phyloP scores from a whole-genome alignment of 2,113 vertebrate species.

The Nyctereutes procyonoides region DNA sequence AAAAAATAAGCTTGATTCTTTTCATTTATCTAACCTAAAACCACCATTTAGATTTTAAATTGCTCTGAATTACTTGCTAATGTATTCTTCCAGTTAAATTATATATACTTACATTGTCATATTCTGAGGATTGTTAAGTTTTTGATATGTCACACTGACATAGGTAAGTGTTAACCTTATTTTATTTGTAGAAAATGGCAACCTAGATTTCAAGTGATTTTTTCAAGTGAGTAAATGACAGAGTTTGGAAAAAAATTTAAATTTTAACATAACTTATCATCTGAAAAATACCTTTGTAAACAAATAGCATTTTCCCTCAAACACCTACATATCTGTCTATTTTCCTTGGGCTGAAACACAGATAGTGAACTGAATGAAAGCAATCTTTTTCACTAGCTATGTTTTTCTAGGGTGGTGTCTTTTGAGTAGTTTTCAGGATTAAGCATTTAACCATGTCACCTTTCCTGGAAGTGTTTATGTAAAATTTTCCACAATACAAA shows the following conservation, averaged over 20 bases:
- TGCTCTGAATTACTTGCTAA: constrained; percentile 33
- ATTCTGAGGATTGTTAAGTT: constrained; percentile 4
- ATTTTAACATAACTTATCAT: constrained; percentile 25
- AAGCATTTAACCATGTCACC: constrained; percentile 17
- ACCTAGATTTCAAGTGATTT: constrained; percentile 23
- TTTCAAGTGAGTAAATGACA: constrained; percentile 22
- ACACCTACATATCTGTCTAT: not conserved
- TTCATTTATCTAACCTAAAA: constrained; percentile 19
- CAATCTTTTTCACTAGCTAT: not conserved
- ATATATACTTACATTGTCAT: constrained; percentile 32
- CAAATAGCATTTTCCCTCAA: not conserved
- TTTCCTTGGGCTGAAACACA: not conserved
- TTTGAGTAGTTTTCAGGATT: constrained; percentile 57
- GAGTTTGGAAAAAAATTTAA: constrained; percentile 27
- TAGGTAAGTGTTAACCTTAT: constrained; percentile 1
- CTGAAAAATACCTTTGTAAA: constrained; percentile 23
- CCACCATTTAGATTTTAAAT: constrained; percentile 48
- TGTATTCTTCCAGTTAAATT: constrained; percentile 8
- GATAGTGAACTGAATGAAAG: constrained; percentile 22
- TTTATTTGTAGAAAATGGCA: constrained; percentile 6
- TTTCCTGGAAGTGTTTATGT: not conserved
- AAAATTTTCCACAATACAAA: constrained; percentile 28
- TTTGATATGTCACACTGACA: constrained; percentile 26
- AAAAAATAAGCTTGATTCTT: constrained; percentile 38
- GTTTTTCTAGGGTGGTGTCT: not conserved